These are phyloP conservation scores for Struthidea cinerea DNA, from an alignment of 2,113 vertebrate species.

Conservation along the genomic window DNA sequence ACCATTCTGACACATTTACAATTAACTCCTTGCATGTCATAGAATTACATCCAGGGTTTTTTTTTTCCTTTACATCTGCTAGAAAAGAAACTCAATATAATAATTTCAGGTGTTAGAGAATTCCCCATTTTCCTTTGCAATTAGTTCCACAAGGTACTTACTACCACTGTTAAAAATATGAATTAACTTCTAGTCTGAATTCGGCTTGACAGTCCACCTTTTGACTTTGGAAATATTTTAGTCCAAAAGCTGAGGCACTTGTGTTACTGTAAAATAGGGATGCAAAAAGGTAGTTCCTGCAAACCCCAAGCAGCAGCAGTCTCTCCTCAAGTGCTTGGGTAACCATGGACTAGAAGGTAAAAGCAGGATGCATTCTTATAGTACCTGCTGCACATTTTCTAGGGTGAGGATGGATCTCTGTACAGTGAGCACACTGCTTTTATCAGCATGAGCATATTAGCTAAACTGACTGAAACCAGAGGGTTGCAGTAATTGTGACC, in stretches of 20 bases:
- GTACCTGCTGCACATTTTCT: background rate
- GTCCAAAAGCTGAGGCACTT: background rate
- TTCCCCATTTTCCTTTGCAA: background rate
- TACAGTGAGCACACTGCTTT: background rate
- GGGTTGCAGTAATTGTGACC: background rate
- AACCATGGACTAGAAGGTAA: background rate
- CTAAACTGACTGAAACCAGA: background rate
- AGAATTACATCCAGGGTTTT: fast-evolving
- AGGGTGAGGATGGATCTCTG: background rate
- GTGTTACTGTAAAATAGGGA: background rate
- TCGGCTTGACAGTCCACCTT: background rate
- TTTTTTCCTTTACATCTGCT: background rate
- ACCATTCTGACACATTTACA: background rate
- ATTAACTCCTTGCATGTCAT: background rate
- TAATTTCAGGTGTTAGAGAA: background rate
- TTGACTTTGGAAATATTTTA: background rate
- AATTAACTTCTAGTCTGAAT: background rate
- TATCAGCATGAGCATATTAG: background rate
- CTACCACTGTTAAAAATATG: background rate
- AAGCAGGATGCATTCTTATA: background rate
- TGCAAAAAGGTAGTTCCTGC: background rate
- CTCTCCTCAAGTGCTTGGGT: background rate
- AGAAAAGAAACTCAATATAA: background rate
- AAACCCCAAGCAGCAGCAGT: background rate
- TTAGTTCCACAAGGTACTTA: background rate